Percentiles rank a stretch among this genome's conserved stretches.
Conservation (phyloP, 2,888 invertebrate genomes). For the Mythimna pallens region DNA sequence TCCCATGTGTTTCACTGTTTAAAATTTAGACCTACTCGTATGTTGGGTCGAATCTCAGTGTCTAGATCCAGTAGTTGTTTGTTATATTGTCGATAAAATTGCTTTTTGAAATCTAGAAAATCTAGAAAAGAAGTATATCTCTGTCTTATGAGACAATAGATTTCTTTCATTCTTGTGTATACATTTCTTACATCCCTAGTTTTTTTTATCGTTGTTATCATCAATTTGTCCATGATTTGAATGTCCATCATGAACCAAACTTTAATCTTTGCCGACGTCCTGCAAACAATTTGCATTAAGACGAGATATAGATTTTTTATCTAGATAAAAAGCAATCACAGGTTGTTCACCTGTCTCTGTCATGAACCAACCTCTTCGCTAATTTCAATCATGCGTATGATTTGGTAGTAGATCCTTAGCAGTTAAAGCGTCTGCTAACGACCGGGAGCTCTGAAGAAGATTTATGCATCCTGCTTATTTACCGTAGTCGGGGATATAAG, state of each 20-base stretch:
- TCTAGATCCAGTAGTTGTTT: background rate
- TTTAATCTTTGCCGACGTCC: slow-evolving; percentile 30
- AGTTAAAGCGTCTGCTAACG: slow-evolving; percentile 28
- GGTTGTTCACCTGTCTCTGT: slow-evolving; percentile 42
- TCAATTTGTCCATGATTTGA: background rate
- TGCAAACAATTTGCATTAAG: slow-evolving; percentile 27
- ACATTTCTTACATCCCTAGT: background rate
- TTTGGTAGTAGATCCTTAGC: slow-evolving; percentile 38
- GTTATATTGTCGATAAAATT: too few relatives aligned
- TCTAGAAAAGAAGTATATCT: background rate
- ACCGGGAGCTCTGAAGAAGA: slow-evolving; percentile 59
- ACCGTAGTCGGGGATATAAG: slow-evolving; percentile 34
- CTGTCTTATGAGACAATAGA: too few relatives aligned
- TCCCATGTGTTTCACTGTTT: background rate
- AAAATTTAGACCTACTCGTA: background rate
- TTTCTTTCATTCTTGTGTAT: background rate
- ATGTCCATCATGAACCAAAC: slow-evolving; percentile 7
- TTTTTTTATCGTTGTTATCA: background rate
- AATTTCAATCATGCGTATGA: slow-evolving; percentile 45
- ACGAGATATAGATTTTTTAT: slow-evolving; percentile 42
- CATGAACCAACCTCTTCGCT: slow-evolving; percentile 25
- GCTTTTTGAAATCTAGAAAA: too few relatives aligned
- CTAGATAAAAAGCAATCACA: slow-evolving; percentile 34
- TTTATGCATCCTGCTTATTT: slow-evolving; percentile 62
- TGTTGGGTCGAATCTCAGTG: background rate